Evolutionary conservation across 2,888 invertebrate genomes (phyloP).

Genomic region (Leucoma salicis): DNA sequence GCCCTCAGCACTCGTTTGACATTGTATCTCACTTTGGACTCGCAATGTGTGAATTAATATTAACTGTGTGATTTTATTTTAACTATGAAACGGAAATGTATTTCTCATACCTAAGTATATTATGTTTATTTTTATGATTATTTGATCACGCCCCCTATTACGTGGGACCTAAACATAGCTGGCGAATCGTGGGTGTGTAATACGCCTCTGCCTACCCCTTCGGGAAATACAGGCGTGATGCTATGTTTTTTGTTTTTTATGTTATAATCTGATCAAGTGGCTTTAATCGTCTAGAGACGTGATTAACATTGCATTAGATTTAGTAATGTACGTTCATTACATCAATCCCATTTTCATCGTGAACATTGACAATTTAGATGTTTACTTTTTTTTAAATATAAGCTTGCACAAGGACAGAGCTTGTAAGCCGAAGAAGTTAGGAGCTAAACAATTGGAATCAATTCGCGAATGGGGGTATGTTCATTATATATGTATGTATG

Average conservation of each 20-base stretch:
- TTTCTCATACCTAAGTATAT: too few relatives aligned
- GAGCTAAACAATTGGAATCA: conserved; percentile 92
- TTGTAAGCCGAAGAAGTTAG: conserved; percentile 88
- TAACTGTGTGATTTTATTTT: too few relatives aligned
- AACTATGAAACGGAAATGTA: too few relatives aligned
- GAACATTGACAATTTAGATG: conserved; percentile 25
- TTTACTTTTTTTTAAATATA: conserved; percentile 51
- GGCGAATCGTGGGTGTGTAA: too few relatives aligned
- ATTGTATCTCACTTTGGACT: too few relatives aligned
- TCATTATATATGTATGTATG: conserved; percentile 41
- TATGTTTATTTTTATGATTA: too few relatives aligned
- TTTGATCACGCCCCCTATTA: too few relatives aligned
- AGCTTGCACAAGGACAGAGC: conserved; percentile 72
- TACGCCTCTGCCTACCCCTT: too few relatives aligned
- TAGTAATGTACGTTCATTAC: background rate
- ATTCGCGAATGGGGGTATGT: conserved; percentile 93
- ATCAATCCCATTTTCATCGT: conserved; percentile 25
- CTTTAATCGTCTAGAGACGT: background rate
- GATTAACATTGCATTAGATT: background rate
- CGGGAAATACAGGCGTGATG: too few relatives aligned
- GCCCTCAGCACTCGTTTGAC: too few relatives aligned
- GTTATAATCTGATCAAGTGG: background rate
- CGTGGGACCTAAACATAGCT: too few relatives aligned
- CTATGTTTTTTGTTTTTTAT: background rate
- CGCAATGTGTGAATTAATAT: too few relatives aligned